These are phyloP conservation scores for Diuraphis noxia DNA, from an alignment of 1,140 invertebrate genomes.

Conservation along the genomic window DNA sequence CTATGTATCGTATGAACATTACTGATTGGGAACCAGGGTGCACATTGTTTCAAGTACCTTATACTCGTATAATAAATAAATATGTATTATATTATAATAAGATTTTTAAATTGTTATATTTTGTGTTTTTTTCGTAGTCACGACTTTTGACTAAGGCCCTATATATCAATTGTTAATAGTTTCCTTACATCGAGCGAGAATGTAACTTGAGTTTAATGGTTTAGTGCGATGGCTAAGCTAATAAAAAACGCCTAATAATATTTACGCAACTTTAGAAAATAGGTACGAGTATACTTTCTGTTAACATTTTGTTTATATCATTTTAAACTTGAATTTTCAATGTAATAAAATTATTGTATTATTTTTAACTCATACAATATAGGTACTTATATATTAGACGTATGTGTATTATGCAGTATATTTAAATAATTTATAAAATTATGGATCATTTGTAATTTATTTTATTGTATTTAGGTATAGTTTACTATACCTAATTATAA, in stretches of 20 bases:
- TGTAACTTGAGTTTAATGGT: neutral
- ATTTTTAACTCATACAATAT: neutral
- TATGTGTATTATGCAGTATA: too few species aligned
- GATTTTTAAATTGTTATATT: neutral
- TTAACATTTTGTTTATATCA: neutral
- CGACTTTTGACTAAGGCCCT: neutral
- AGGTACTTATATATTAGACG: too few species aligned
- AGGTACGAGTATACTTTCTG: neutral
- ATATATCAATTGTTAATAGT: neutral
- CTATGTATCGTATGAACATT: neutral
- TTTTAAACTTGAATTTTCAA: neutral
- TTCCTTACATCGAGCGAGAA: neutral
- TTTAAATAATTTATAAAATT: too few species aligned
- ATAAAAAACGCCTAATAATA: neutral
- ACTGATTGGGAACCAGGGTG: neutral
- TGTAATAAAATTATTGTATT: neutral
- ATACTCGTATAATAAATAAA: neutral
- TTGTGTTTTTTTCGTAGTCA: neutral
- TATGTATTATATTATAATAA: neutral
- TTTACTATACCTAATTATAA: too few species aligned
- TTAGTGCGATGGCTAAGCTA: neutral
- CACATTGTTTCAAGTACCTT: neutral
- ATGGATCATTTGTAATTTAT: too few species aligned
- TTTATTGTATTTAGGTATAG: too few species aligned
- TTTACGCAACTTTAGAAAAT: neutral